These are phyloP conservation scores for Rhagoletis zephyria DNA, from an alignment of 1,140 invertebrate genomes.

Conservation along the genomic window DNA sequence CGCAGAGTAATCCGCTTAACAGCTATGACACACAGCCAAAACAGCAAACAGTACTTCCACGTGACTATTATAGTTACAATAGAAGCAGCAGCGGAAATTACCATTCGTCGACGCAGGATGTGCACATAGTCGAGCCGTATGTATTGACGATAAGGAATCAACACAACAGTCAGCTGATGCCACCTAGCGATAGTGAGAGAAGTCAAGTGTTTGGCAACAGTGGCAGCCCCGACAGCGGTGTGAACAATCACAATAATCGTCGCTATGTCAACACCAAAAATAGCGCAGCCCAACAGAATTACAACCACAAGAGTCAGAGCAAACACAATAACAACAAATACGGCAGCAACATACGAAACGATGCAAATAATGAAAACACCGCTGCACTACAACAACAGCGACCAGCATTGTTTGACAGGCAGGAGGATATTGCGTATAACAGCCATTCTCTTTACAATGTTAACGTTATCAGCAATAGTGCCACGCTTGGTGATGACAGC, in stretches of 20 bases:
- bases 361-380: slow-evolving; percentile 3
- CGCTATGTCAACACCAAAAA: not conserved
- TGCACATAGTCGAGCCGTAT: not conserved
- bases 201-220: slow-evolving; percentile 53
- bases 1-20: not conserved
- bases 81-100: slow-evolving; percentile 65
- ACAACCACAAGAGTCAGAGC: not conserved
- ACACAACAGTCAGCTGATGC: not conserved
- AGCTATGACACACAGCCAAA: not conserved
- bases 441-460: too few relatives aligned
- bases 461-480: not conserved
- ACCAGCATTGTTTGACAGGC: not conserved
- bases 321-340: slow-evolving; percentile 9
- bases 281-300: not conserved
- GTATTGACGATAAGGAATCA: slow-evolving; percentile 3
- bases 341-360: not conserved
- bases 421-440: not conserved
- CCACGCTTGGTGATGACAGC: too few relatives aligned
- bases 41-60: slow-evolving; percentile 60
- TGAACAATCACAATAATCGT: not conserved
- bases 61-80: slow-evolving; percentile 70
- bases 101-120: slow-evolving; percentile 59
- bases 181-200: not conserved
- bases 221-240: not conserved
- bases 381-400: not conserved